These are phyloP conservation scores for Spheniscus humboldti DNA, from an alignment of 2,797 vertebrate genomes.

Conservation along the genomic window DNA sequence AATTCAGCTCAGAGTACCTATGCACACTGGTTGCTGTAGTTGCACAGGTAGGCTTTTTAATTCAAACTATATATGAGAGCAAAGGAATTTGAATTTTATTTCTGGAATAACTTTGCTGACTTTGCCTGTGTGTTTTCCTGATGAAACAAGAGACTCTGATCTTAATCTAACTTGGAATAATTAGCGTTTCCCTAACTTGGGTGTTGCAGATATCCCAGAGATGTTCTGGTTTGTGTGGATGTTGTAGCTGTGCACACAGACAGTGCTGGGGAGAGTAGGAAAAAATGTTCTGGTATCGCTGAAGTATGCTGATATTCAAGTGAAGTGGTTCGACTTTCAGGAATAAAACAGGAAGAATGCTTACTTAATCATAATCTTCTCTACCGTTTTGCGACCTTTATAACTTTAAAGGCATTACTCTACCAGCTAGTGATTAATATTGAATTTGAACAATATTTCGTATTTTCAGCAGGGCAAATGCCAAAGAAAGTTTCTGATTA, in stretches of 20 bases:
- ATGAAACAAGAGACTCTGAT: not conserved
- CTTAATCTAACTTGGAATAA: not conserved
- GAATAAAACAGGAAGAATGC: not conserved
- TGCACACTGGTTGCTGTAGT: not conserved
- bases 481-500: conserved; percentile 55
- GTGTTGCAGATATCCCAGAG: not conserved
- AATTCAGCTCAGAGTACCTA: rapidly evolving
- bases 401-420: not conserved
- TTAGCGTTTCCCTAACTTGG: not conserved
- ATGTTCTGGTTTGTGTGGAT: not conserved
- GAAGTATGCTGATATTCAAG: not conserved
- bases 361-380: not conserved
- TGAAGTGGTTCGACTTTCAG: not conserved
- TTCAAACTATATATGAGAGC: not conserved
- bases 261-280: not conserved
- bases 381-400: not conserved
- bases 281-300: not conserved
- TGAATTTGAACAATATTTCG: conserved; percentile 1
- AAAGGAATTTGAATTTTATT: not conserved
- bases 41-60: too few species aligned
- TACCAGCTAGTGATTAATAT: not conserved
- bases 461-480: conserved; percentile 30
- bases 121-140: not conserved
- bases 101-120: not conserved
- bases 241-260: not conserved